Evolutionary conservation across 2,888 invertebrate genomes (phyloP), one percentile per base, ranked within the genome.

Genomic region (Merodon equestris): DNA sequence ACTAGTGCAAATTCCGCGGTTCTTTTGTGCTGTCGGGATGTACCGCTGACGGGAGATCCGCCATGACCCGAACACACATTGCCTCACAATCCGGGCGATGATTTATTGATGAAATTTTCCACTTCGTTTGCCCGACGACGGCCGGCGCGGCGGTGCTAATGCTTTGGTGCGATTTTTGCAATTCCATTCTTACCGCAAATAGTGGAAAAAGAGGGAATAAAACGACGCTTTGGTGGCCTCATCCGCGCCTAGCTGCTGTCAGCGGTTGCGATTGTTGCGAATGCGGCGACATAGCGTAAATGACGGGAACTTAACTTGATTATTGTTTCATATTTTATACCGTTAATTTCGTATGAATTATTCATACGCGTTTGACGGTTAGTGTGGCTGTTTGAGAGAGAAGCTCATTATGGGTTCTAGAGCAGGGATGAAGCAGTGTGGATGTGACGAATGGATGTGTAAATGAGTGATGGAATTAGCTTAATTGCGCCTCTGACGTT

Each of bases 21-120:
- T 66, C 10, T 44, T 40, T 40, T n/a, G 40, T 10, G n/a, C 40
- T 40, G 19, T 40, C 68, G 13, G 57, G 60, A 44, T 51, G 51
- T 10, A 17, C 0, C 27, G 40, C 12, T 40, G 27, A 17, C 34
- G 51, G 47, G 44, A 34, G 19, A 19, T 9, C 14, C 15, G n/a
- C 48, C 9, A 13, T 36, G 36, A 18, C 12, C 27, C 18, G 15
- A 42, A 12, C 14, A 0, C 40, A 9, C 10, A 40, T 40, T 10
- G 12, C 12, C 9, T n/a, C 40, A 40, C 12, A 40, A 40, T n/a
- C 5, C 40, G 40, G 10, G 54, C 34, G 19, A 77, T 77, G 72
- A 77, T 77, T 77, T 77, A 77, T 77, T 61, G 72, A 72, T 72
- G 67, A 72, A 64, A 61, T 72, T 72, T 72, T 67, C 56, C 61